Conservation (phyloP, 2,888 invertebrate species). For the Clepsis dumicolana region DNA sequence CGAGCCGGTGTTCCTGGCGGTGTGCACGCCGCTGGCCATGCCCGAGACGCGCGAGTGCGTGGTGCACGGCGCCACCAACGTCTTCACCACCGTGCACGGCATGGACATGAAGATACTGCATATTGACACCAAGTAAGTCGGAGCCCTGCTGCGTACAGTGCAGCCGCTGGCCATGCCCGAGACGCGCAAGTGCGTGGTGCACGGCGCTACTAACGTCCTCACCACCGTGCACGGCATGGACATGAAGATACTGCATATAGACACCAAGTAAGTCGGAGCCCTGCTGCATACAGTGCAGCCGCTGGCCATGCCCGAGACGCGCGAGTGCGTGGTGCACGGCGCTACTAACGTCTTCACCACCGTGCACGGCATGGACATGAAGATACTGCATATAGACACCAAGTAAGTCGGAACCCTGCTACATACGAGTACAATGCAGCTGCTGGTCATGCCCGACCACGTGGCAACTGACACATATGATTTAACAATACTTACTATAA, state of each 20-base stretch:
- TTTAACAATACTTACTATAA: too few species aligned
- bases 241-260: constrained; percentile 98
- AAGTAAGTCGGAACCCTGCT: constrained; percentile 91
- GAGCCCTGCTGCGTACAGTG: not conserved
- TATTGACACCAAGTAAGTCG: constrained; percentile 96
- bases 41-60: constrained; percentile 98
- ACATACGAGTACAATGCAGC: not conserved
- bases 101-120: constrained; percentile 99
- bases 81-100: constrained; percentile 98
- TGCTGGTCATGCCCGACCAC: too few species aligned
- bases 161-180: constrained; percentile 72
- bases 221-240: constrained; percentile 98
- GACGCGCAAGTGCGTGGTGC: not conserved
- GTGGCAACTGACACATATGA: too few species aligned
- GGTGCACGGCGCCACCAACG: constrained; percentile 98
- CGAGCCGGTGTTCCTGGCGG: constrained; percentile 98
- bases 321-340: constrained; percentile 78
- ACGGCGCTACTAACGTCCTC: constrained; percentile 98
- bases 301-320: constrained; percentile 70
- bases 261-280: constrained; percentile 93
- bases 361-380: constrained; percentile 99
- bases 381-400: constrained; percentile 96
- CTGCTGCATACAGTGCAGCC: constrained; percentile 1
- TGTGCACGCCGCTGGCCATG: constrained; percentile 98
- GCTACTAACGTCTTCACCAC: constrained; percentile 99